These are phyloP conservation scores for Himalopsyche anomala DNA, from an alignment of 2,888 invertebrate species.

Conservation along the genomic window DNA sequence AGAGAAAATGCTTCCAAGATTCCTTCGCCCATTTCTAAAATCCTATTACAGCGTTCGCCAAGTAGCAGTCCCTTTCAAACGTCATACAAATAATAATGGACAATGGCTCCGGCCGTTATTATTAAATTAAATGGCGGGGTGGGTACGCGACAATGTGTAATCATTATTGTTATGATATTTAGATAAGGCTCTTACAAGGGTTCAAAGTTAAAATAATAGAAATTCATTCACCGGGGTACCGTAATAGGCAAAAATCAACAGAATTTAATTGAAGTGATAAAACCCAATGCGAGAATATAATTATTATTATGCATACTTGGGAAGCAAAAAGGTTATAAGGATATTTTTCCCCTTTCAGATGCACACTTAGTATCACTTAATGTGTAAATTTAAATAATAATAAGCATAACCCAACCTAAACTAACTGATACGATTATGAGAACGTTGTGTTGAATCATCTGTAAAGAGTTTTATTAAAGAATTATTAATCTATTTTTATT, in stretches of 20 bases:
- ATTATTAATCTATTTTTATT: too few relatives aligned
- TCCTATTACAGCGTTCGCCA: neutral
- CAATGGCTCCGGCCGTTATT: conserved; percentile 27
- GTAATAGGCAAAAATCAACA: conserved; percentile 40
- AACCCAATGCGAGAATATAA: neutral
- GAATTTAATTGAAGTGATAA: conserved; percentile 36
- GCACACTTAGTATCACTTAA: too few relatives aligned
- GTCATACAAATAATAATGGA: conserved; percentile 43
- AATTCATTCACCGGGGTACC: neutral
- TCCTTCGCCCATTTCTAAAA: neutral
- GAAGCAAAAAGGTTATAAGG: neutral
- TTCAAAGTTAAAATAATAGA: conserved; percentile 43
- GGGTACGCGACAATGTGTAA: conserved; percentile 42
- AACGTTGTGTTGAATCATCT: too few relatives aligned
- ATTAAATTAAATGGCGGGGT: conserved; percentile 22
- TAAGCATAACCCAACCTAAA: too few relatives aligned
- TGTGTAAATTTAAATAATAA: too few relatives aligned
- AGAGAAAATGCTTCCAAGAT: neutral
- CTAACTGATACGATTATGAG: too few relatives aligned
- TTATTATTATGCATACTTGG: conserved; percentile 19
- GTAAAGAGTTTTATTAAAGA: too few relatives aligned
- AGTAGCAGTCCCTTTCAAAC: conserved; percentile 18
- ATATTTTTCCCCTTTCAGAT: neutral
- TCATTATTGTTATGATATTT: conserved; percentile 38
- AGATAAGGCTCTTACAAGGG: conserved; percentile 43